These are phyloP conservation scores for Gerris lacustris DNA, from an alignment of 2,888 invertebrate genomes.

Conservation along the genomic window DNA sequence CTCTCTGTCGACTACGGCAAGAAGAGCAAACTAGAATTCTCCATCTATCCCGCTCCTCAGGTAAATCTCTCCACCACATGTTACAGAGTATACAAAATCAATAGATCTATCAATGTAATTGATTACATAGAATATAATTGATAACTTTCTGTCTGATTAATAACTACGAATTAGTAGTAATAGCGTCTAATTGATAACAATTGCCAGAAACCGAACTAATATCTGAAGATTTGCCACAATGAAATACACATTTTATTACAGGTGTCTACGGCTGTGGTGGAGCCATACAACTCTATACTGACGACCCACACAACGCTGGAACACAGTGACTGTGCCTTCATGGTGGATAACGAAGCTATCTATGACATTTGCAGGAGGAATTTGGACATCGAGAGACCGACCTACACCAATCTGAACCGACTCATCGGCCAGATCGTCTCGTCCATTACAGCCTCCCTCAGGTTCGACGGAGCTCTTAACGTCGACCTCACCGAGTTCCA, in stretches of 20 bases:
- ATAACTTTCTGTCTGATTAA: too few species aligned
- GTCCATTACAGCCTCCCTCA: slow-evolving; percentile 80
- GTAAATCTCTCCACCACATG: slow-evolving; percentile 37
- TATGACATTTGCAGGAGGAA: slow-evolving; percentile 89
- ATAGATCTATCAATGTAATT: too few species aligned
- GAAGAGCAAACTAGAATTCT: slow-evolving; percentile 52
- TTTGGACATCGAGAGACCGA: slow-evolving; percentile 86
- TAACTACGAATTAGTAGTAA: too few species aligned
- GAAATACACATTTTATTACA: slow-evolving; percentile 10
- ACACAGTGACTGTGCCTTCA: slow-evolving; percentile 52
- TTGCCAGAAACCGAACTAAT: too few species aligned
- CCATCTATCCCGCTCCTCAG: slow-evolving; percentile 77
- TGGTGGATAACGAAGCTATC: slow-evolving; percentile 44
- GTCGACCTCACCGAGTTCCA: slow-evolving; percentile 91
- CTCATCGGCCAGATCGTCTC: slow-evolving; percentile 89
- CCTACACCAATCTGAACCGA: slow-evolving; percentile 91
- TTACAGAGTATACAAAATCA: too few species aligned
- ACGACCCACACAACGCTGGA: slow-evolving; percentile 49
- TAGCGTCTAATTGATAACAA: too few species aligned
- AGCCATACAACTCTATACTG: slow-evolving; percentile 48
- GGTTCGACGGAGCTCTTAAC: slow-evolving; percentile 86
- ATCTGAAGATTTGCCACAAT: too few species aligned
- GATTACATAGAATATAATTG: too few species aligned
- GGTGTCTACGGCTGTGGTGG: slow-evolving; percentile 36
- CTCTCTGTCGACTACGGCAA: slow-evolving; percentile 55